These are phyloP conservation scores for Epizoanthus fatuus DNA, from an alignment of 92 coral and sea anemone species.

Conservation along the genomic window DNA sequence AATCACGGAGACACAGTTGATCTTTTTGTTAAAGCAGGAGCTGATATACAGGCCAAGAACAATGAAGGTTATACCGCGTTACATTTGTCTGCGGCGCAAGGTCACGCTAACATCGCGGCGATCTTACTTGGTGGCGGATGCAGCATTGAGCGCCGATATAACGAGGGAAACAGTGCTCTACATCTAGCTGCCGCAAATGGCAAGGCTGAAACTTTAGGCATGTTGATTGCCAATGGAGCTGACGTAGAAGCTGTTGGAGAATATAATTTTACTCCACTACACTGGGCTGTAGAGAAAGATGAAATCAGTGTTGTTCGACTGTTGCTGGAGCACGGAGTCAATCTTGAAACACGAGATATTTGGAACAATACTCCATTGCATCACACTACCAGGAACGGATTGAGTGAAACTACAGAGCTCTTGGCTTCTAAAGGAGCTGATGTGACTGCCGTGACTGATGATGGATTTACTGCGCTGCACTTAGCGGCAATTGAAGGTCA, in stretches of 20 bases:
- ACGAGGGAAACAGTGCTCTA: background rate
- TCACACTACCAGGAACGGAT: background rate
- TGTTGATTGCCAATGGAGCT: conserved; percentile 8
- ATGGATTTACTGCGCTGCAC: conserved; percentile 23
- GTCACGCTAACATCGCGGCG: background rate
- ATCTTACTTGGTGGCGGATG: background rate
- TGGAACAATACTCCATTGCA: conserved; percentile 2
- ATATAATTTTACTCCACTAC: conserved; percentile 1
- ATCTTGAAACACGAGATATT: conserved; percentile 7
- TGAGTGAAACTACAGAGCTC: background rate
- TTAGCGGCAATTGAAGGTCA: conserved; percentile 20
- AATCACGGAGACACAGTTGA: background rate
- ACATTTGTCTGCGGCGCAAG: conserved; percentile 1
- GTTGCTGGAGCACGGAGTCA: background rate
- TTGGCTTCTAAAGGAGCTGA: conserved; percentile 7
- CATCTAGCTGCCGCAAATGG: conserved; percentile 5
- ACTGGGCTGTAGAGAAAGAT: conserved; percentile 19
- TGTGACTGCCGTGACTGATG: background rate
- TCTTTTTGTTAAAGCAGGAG: conserved; percentile 12
- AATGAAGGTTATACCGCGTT: background rate
- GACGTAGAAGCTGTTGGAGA: conserved; percentile 25
- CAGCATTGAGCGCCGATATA: background rate
- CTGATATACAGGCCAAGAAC: background rate
- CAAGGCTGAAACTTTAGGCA: conserved; percentile 8
- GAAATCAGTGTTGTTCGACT: background rate